Conservation (phyloP, 2,888 invertebrate species). For the Apamea epomidion region DNA sequence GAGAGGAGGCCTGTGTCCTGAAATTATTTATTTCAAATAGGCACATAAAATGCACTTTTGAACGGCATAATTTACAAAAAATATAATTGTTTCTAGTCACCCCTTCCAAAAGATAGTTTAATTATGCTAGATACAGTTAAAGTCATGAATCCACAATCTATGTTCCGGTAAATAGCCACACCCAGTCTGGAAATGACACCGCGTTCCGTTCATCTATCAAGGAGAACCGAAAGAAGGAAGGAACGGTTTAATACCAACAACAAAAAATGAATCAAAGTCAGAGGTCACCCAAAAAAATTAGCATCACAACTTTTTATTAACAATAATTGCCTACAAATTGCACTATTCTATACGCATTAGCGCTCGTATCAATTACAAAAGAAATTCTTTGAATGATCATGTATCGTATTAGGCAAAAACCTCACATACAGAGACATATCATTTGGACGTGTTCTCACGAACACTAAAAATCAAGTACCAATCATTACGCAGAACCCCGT, state of each 20-base stretch:
- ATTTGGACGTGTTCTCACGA: conserved; percentile 87
- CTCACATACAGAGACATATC: conserved; percentile 83
- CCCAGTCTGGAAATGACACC: conserved; percentile 15
- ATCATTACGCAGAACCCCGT: conserved; percentile 87
- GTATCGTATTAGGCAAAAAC: conserved; percentile 80
- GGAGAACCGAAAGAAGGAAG: conserved; percentile 49
- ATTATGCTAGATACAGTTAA: background rate
- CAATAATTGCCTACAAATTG: conserved; percentile 71
- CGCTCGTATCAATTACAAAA: conserved; percentile 80
- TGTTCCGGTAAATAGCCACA: conserved; percentile 24
- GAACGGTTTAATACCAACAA: conserved; percentile 37
- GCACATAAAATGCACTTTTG: too few species aligned
- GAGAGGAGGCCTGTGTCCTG: background rate
- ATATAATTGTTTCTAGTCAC: too few species aligned
- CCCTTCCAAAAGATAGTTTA: background rate
- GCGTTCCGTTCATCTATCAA: conserved; percentile 33
- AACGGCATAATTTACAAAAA: too few species aligned
- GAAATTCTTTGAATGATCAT: conserved; percentile 74
- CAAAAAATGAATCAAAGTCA: conserved; percentile 56
- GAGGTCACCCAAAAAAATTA: conserved; percentile 63
- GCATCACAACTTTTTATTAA: conserved; percentile 65
- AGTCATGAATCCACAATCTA: background rate
- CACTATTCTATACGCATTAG: conserved; percentile 72
- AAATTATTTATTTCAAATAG: too few species aligned
- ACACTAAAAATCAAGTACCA: conserved; percentile 85